Evolutionary conservation across 2,797 vertebrate genomes (phyloP), one percentile per base, ranked within the genome.

Genomic region (Malurus leucopterus): DNA sequence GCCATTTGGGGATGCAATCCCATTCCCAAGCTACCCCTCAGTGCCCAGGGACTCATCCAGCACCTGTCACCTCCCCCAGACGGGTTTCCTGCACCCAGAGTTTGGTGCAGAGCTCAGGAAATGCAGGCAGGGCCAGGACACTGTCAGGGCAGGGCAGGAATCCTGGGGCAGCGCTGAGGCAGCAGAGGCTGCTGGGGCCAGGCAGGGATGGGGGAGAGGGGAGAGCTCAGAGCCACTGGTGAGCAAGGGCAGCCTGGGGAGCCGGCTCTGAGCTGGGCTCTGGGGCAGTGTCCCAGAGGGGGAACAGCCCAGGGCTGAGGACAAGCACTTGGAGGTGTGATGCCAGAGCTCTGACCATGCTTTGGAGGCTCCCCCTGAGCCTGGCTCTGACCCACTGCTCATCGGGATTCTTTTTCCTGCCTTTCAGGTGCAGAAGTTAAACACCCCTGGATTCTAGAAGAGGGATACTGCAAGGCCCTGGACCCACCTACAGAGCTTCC

Each of bases 211-310:
- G 13, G 5, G 1, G 5, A 55, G 73, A 23, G 2, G 32, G 54
- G 44, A 7, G 63, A 1, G 4, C 49, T 32, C 5, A 0, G 40
- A 18, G 46, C 40, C 24, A 1, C 38, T 57, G 29, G 22, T 8
- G 13, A 17, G n/a, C 6, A 14, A 17, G 41, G 77, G 54, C 43
- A 69, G 44, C n/a, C 46, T 7, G 21, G 27, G 26, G 24, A 61
- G 68, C 55, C 44, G 82, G 68, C 72, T 57, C 21, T 6, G 30
- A 40, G 36, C 63, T 29, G 21, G 51, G 64, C 47, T 57, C 47
- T 2, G 29, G 55, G 19, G 41, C 41, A 57, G 30, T 59, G 61
- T 70, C 69, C 51, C 4, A 2, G 36, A 36, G 36, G 11, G 47
- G 36, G 27, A 57, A 19, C 18, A 4, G 73, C 21, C 15, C 2